Percentiles rank a stretch among this genome's conserved stretches.
phyloP scores from a whole-genome alignment of 1,140 invertebrate species.

The Papilio polytes region DNA sequence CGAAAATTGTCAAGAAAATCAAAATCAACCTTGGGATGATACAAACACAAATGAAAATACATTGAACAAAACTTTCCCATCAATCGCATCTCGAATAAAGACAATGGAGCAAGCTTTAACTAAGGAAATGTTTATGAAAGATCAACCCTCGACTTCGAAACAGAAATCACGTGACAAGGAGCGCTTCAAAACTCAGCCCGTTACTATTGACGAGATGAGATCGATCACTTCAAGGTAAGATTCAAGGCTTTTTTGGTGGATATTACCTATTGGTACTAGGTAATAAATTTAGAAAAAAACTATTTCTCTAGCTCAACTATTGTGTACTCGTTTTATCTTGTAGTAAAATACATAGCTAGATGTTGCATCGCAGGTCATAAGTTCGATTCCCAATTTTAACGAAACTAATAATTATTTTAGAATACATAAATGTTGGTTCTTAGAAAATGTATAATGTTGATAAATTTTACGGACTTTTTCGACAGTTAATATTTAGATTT shows the following conservation, averaged over 20 bases:
- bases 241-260: conserved; percentile 7
- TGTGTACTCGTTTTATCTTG: neutral
- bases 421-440: too few species aligned
- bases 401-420: too few species aligned
- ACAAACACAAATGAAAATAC: conserved; percentile 49
- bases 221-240: conserved; percentile 83
- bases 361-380: neutral
- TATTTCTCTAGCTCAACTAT: neutral
- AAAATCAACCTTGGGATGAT: conserved; percentile 56
- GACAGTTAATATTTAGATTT: neutral
- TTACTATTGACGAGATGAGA: conserved; percentile 87
- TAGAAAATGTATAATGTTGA: too few species aligned
- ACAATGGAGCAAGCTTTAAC: conserved; percentile 80
- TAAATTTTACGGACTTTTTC: neutral
- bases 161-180: conserved; percentile 82
- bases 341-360: neutral
- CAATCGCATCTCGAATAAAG: conserved; percentile 81
- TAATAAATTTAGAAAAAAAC: neutral
- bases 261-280: too few species aligned
- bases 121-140: conserved; percentile 65
- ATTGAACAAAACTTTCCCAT: conserved; percentile 71
- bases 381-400: neutral
- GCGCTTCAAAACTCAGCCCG: conserved; percentile 87
- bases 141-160: conserved; percentile 67
- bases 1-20: conserved; percentile 71